Conservation (phyloP, 2,113 vertebrate genomes). For the Patagioenas fasciata region DNA sequence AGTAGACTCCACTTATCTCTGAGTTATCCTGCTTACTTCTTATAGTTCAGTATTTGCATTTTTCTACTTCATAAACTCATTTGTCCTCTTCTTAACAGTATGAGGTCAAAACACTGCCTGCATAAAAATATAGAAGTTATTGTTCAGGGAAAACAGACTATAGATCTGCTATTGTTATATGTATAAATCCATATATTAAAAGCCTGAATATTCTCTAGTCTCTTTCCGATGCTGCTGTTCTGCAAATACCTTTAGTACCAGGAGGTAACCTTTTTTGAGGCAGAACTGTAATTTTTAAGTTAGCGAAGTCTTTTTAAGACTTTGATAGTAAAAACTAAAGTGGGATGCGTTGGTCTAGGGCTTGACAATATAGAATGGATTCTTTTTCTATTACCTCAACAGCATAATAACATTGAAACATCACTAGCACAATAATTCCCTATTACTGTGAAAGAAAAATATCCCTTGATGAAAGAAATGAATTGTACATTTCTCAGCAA, state of each 20-base stretch:
- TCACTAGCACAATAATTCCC: background rate
- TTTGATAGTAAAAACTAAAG: background rate
- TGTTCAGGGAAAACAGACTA: background rate
- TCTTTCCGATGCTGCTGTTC: background rate
- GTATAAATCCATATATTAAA: background rate
- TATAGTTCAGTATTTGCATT: background rate
- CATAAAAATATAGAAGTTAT: background rate
- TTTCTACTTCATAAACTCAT: background rate
- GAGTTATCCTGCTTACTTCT: background rate
- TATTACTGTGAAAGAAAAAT: background rate
- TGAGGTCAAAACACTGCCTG: background rate
- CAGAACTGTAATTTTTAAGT: background rate
- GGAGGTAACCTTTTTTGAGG: background rate
- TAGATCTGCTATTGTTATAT: background rate
- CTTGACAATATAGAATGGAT: background rate
- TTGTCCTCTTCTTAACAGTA: background rate
- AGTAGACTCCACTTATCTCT: background rate
- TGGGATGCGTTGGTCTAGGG: background rate
- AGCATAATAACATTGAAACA: background rate
- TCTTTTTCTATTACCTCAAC: background rate
- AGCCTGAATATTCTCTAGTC: background rate
- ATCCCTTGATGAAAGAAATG: background rate
- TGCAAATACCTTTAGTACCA: background rate
- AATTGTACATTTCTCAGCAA: background rate
- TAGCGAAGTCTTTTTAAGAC: background rate